Base-by-base conservation (phyloP, 1,140 invertebrate genomes). In the Drosophila triauraria region DNA sequence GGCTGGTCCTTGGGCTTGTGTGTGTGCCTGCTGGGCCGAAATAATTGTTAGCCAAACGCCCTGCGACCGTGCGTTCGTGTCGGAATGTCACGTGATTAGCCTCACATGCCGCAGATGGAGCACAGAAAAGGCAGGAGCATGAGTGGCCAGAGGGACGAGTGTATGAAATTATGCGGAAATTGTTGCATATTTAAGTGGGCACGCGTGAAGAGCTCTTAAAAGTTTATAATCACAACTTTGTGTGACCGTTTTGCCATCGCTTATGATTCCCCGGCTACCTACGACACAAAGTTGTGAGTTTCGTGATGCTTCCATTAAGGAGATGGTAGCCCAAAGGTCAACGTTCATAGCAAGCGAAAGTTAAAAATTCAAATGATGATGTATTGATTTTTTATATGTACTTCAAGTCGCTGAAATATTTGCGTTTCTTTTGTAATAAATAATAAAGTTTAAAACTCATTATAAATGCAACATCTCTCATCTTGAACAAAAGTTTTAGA, bases 151-250 rank as follows among this genome's bases (percentile, higher is more conserved):
- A 10, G 44, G 35, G 25, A 27, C 23, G 4, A 35, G 38, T 69
- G 23, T 60, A 79, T 67, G 82, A 86, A 86, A 86, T 86, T 79
- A 86, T 86, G 82, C 83, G 82, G 78, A 82, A 86, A 82, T 82
- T 86, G 82, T 86, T 86, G 82, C 82, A 86, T 86, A 86, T 82
- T 86, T 86, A 86, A 86, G 82, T 69, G 82, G 75, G 78, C 75
- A 82, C 78, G 83, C 83, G 79, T 82, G 70, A 82, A 78, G 71
- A 65, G 68, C 69, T 81, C 75, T 78, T 82, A 53, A 81, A 85
- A 85, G 47, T 81, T 81, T 75, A 67, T 75, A 76, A 67, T 76
- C 71, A 58, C 60, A 76, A 59, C 40, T 59, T 65, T 76, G 71
- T 76, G 47, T 43, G 42, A 75, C 46, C 53, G 54, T 76, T 75